Evolutionary conservation across 2,888 invertebrate species (phyloP).

Genomic region (Oegoconia quadripuncta): DNA sequence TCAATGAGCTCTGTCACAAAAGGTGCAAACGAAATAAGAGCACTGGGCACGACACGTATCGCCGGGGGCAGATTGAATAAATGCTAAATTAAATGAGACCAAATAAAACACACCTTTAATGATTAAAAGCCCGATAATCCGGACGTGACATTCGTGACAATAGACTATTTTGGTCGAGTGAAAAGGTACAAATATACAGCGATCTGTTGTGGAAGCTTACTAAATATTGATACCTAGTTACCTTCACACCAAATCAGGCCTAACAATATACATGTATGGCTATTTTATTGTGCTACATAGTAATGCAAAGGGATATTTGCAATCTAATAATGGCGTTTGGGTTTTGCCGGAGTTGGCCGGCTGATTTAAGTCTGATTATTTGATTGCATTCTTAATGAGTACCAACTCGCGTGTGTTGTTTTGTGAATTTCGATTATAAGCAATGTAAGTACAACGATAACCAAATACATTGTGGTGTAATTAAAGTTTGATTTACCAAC

Average conservation of each 20-base stretch:
- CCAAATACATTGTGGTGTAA: no score
- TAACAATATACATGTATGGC: no score
- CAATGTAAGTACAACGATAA: no score
- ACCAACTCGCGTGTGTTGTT: conserved; percentile 33
- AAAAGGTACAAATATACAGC: not conserved
- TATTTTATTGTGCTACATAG: no score
- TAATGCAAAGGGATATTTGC: not conserved
- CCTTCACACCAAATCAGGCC: no score
- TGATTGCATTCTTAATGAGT: conserved; percentile 49
- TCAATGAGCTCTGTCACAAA: conserved; percentile 77
- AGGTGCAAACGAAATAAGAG: conserved; percentile 71
- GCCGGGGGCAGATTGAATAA: conserved; percentile 73
- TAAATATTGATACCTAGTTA: not conserved
- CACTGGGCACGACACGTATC: conserved; percentile 60
- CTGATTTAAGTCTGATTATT: conserved; percentile 44
- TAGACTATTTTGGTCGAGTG: conserved; percentile 23
- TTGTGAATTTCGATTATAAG: conserved; percentile 10
- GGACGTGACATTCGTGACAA: conserved; percentile 59
- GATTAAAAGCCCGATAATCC: conserved; percentile 68
- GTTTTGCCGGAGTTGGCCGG: not conserved
- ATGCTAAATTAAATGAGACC: conserved; percentile 78
- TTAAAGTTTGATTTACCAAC: no score
- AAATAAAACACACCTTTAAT: conserved; percentile 73
- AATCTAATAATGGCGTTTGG: conserved; percentile 1
- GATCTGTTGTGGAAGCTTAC: not conserved